Evolutionary conservation across 2,888 invertebrate species (phyloP).

Genomic region (Drymonia ruficornis): DNA sequence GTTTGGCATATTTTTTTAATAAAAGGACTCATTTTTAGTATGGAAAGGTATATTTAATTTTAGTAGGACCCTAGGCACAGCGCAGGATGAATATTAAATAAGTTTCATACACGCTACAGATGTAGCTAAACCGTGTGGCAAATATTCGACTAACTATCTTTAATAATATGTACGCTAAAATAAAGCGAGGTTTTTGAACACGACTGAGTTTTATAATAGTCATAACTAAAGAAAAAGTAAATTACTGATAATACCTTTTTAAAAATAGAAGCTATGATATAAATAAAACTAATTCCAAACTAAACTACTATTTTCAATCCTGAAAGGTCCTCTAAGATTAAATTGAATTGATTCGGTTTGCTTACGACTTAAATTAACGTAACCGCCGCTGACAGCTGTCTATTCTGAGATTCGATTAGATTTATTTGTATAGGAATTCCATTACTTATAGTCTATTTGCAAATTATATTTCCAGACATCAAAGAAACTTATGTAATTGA

Average conservation of each 20-base stretch:
- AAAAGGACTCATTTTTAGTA: too few relatives aligned
- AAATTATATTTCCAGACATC: too few relatives aligned
- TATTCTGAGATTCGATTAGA: constrained; percentile 17
- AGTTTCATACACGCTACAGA: background rate
- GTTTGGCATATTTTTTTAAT: too few relatives aligned
- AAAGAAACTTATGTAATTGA: too few relatives aligned
- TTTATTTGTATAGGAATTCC: background rate
- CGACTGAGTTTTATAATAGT: background rate
- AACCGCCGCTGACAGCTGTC: constrained; percentile 13
- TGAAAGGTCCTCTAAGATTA: constrained; percentile 24
- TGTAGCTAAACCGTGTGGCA: background rate
- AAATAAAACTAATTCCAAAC: too few relatives aligned
- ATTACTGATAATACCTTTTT: too few relatives aligned
- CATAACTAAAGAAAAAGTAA: too few relatives aligned
- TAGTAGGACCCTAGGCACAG: background rate
- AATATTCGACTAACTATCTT: constrained; percentile 10
- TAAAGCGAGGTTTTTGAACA: constrained; percentile 3
- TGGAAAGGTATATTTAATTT: too few relatives aligned
- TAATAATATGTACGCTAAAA: constrained; percentile 5
- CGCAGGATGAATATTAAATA: constrained; percentile 1
- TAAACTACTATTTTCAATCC: constrained; percentile 25
- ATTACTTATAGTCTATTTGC: background rate
- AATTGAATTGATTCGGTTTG: constrained; percentile 40
- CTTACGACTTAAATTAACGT: constrained; percentile 42
- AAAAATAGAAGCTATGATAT: too few relatives aligned